phyloP scores from a whole-genome alignment of 2,888 invertebrate species.

The Nemotelus pantherinus region DNA sequence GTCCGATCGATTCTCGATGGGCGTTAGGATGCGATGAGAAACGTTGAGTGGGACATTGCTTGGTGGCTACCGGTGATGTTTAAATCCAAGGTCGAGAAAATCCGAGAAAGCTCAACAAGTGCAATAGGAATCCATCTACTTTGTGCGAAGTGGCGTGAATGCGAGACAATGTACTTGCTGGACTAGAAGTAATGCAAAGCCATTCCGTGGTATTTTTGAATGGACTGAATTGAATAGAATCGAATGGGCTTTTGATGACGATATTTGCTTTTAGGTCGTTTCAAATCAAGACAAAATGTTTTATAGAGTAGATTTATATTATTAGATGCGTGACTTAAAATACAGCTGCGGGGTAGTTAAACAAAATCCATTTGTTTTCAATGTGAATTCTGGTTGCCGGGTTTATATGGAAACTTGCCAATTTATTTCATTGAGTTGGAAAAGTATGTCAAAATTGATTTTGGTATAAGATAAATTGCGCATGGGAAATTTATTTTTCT shows the following conservation, averaged over 20 bases:
- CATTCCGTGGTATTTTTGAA: not conserved
- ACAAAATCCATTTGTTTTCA: no score
- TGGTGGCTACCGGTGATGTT: not conserved
- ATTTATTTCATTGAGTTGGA: no score
- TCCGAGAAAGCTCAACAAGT: not conserved
- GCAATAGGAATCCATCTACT: not conserved
- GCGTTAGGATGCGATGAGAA: slow-evolving; percentile 1
- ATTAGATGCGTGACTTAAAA: no score
- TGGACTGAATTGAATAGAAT: not conserved
- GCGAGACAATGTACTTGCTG: slow-evolving; percentile 20
- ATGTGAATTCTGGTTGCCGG: no score
- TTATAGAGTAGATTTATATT: no score
- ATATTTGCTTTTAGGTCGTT: no score
- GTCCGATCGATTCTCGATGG: not conserved
- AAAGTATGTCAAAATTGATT: no score
- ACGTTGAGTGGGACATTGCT: not conserved
- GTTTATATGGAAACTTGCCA: no score
- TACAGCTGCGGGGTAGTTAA: no score
- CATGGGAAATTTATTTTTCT: no score
- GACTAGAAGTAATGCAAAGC: slow-evolving; percentile 21
- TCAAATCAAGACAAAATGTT: no score
- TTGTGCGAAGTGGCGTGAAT: slow-evolving; percentile 28
- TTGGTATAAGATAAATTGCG: no score
- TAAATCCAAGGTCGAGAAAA: not conserved
- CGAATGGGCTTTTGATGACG: not conserved